Evolutionary conservation across 2,888 invertebrate genomes (phyloP).

Genomic region (Rhaphigaster nebulosa): DNA sequence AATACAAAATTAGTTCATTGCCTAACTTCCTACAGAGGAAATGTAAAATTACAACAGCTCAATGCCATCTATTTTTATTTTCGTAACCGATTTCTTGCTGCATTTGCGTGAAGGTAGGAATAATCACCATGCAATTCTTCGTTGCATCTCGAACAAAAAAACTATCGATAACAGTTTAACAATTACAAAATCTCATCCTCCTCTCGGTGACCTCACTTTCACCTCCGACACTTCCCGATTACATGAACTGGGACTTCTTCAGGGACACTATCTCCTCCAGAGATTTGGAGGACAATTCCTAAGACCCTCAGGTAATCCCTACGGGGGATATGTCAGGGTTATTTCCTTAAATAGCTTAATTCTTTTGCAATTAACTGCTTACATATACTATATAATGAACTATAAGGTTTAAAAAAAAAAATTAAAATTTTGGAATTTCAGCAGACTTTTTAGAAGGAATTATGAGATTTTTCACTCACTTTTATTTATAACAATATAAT

Average conservation of each 20-base stretch:
- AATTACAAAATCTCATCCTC: background rate
- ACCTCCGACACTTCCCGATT: constrained; percentile 8
- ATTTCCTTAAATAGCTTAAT: background rate
- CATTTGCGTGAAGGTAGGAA: background rate
- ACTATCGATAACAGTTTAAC: background rate
- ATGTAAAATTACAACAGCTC: background rate
- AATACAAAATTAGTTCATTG: background rate
- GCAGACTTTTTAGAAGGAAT: no score
- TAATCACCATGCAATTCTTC: background rate
- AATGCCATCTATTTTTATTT: background rate
- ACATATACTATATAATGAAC: background rate
- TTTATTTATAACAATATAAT: no score
- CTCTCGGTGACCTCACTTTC: background rate
- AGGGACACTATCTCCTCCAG: background rate
- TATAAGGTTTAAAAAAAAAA: background rate
- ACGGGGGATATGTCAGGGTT: background rate
- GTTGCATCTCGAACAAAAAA: background rate
- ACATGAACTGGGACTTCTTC: constrained; percentile 23
- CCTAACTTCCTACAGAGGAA: background rate
- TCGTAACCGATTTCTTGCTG: background rate
- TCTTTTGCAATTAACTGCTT: background rate
- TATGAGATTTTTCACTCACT: no score
- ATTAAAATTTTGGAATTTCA: no score
- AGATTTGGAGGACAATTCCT: background rate
- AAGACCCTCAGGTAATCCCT: no score